These are phyloP conservation scores for Prolemur simus DNA, from an alignment of 2,113 vertebrate genomes.

Conservation along the genomic window DNA sequence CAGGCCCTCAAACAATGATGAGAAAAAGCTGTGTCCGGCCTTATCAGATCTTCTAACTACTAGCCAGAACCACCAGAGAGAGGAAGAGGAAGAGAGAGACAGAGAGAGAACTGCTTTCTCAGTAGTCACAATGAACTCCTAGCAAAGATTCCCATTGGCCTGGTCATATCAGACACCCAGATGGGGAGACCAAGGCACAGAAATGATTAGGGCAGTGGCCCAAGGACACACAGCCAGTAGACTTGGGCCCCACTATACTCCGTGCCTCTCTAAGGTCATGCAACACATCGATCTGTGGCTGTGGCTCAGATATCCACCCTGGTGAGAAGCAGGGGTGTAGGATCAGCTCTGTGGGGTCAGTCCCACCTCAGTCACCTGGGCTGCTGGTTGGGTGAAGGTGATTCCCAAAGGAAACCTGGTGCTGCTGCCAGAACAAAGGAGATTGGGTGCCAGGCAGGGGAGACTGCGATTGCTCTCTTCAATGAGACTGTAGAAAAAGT, in stretches of 20 bases:
- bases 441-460: accelerated
- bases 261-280: not conserved
- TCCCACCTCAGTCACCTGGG: not conserved
- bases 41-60: not conserved
- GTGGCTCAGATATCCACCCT: not conserved
- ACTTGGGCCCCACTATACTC: not conserved
- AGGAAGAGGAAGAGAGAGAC: not conserved
- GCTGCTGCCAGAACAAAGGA: not conserved
- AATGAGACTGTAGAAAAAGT: not conserved
- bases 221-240: not conserved
- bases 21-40: not conserved
- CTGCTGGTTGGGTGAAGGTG: not conserved
- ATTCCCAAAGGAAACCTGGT: not conserved
- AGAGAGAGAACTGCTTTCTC: not conserved
- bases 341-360: not conserved
- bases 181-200: not conserved
- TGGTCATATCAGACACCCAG: not conserved
- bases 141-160: not conserved
- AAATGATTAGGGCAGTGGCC: not conserved
- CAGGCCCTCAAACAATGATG: not conserved
- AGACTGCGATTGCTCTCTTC: not conserved
- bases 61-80: not conserved
- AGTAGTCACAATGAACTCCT: not conserved
- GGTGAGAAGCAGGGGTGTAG: not conserved
- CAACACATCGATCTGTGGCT: accelerated